Evolutionary conservation across 1,140 invertebrate genomes (phyloP), one percentile per base, ranked within the genome.

Genomic region (Propsilocerus akamusi): DNA sequence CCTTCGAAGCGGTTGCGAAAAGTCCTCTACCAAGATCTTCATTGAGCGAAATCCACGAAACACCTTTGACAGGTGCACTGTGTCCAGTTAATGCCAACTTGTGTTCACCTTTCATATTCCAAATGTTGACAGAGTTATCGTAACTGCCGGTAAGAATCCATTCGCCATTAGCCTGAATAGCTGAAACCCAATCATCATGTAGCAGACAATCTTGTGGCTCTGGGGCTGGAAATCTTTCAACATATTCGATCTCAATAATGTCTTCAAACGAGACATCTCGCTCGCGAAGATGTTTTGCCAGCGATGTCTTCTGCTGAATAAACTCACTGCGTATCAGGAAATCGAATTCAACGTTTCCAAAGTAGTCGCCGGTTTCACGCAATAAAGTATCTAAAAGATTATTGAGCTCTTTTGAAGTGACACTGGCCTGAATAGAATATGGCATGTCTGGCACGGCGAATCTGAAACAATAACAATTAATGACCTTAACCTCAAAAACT

Each of bases 121-220:
- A 97, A 50, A 97, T 73, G 56, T 91, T 84, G 14, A 97, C 59
- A 30, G 87, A 88, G 62, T 89, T 86, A 63, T 97, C 94, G 71
- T 97, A 97, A 67, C 88, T 88, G n/a, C 93, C 93, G 50, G 85
- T 85, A 8, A 97, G 60, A 53, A 96, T 88, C 83, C 85, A 93
- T 68, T 83, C 79, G 23, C 77, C 74, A 52, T 68, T 67, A 48
- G 77, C 73, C 54, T 84, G 77, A 22, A 94, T 80, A 28, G 86
- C 80, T 47, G 84, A 82, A 10, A 97, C 88, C 94, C 94, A 97
- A 65, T 97, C 93, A 69, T 97, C 89, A 64, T 96, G 91, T 57
- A 90, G 73, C 47, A 97, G 69, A 59, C 85, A 88, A 61, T 95
- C 83, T 61, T 91, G 76, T 10, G 92, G 92, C 59, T 86, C 76